Evolutionary conservation across 2,113 vertebrate species (phyloP).

Genomic region (Apodemus sylvaticus): DNA sequence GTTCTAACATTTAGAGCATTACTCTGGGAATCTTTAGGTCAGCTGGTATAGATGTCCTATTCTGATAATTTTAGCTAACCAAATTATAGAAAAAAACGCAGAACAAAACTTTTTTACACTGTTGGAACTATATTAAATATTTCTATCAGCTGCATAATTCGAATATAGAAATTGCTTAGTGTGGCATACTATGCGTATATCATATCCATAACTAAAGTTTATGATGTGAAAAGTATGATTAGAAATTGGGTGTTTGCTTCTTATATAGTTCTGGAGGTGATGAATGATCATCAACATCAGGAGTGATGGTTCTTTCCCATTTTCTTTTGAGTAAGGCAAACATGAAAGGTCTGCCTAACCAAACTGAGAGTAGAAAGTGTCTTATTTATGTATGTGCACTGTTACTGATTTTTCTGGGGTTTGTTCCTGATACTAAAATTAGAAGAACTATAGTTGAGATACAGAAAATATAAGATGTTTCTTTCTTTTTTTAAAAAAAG

Average conservation of each 20-base stretch:
- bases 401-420: slow-evolving; percentile 28
- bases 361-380: slow-evolving; percentile 28
- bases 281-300: slow-evolving; percentile 6
- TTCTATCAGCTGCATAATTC: not conserved
- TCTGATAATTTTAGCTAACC: slow-evolving; percentile 16
- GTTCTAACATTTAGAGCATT: slow-evolving; percentile 29
- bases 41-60: not conserved
- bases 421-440: not conserved
- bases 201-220: not conserved
- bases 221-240: not conserved
- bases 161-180: not conserved
- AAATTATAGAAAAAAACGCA: slow-evolving; percentile 6
- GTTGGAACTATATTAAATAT: not conserved
- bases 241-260: slow-evolving; percentile 39
- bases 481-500: not conserved
- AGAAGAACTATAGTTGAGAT: not conserved
- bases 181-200: not conserved
- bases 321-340: slow-evolving; percentile 63
- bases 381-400: not conserved
- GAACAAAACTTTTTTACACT: not conserved
- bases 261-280: slow-evolving; percentile 39
- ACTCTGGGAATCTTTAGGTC: not conserved
- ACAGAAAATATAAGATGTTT: slow-evolving; percentile 32
- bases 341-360: slow-evolving; percentile 25
- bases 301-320: slow-evolving; percentile 35